Conservation (phyloP, 2,113 vertebrate species). For the Ophthalmolycus amberensis region DNA sequence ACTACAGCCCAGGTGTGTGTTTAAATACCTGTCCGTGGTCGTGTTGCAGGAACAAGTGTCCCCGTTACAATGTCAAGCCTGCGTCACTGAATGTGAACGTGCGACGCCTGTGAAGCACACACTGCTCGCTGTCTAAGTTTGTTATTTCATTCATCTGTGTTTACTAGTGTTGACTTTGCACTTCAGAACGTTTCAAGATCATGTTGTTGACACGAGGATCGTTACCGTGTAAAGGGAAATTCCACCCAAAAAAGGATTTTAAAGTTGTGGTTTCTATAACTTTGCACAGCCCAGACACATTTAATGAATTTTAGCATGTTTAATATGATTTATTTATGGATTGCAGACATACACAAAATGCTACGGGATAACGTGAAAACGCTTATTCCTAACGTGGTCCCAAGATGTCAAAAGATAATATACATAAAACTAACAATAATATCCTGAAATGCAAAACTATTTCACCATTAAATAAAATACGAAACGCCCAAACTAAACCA, state of each 20-base stretch:
- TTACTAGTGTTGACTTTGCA: neutral
- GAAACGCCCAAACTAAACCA: neutral
- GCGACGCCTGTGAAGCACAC: conserved; percentile 14
- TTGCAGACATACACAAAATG: neutral
- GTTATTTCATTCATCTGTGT: neutral
- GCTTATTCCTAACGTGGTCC: neutral
- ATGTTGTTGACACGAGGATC: neutral
- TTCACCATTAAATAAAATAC: neutral
- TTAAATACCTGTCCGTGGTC: neutral
- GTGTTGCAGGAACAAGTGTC: neutral
- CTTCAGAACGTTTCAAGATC: neutral
- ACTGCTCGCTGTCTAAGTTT: neutral
- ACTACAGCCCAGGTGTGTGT: conserved; percentile 80
- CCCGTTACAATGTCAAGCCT: conserved; percentile 67
- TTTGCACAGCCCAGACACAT: neutral
- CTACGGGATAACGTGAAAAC: no score
- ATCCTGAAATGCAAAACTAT: neutral
- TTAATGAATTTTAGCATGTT: neutral
- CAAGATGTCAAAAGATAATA: neutral
- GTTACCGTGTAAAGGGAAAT: neutral
- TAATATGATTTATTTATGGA: neutral
- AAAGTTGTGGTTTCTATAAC: neutral
- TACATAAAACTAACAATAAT: neutral
- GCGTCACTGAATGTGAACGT: conserved; percentile 24
- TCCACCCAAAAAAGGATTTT: conserved; percentile 3